Conservation (phyloP, 2,797 vertebrate species). For the Thripadectes ignobilis region DNA sequence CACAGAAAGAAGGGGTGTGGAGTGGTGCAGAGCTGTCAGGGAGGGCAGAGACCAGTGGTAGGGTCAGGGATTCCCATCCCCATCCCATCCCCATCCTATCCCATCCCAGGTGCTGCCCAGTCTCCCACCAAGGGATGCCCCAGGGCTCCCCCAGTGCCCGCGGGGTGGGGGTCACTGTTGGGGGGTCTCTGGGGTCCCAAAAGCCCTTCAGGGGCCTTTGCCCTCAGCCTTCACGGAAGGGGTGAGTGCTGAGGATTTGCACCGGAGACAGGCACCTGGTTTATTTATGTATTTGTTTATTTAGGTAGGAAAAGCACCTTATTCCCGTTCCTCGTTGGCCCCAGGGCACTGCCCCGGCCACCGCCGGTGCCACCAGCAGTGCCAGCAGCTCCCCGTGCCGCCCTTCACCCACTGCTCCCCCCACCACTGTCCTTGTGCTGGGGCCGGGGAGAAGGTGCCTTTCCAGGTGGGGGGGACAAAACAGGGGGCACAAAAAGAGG, state of each 20-base stretch:
- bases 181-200: background rate
- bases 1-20: background rate
- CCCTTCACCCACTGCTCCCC: background rate
- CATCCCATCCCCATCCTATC: background rate
- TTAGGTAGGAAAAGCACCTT: background rate
- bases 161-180: background rate
- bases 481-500: background rate
- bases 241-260: accelerated
- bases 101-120: no score
- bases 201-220: background rate
- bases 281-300: background rate
- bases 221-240: background rate
- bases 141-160: background rate
- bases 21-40: accelerated
- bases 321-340: background rate
- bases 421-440: background rate
- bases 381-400: background rate
- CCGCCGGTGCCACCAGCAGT: background rate
- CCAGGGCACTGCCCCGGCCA: background rate
- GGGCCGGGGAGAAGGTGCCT: background rate
- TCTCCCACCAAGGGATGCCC: background rate
- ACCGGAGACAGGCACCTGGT: background rate
- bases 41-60: no score
- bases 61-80: background rate
- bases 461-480: background rate